A percentile compares a stretch with the other conserved stretches of the same genome.
phyloP scores from a whole-genome alignment of 2,888 invertebrate species.

The Caenorhabditis sp. region DNA sequence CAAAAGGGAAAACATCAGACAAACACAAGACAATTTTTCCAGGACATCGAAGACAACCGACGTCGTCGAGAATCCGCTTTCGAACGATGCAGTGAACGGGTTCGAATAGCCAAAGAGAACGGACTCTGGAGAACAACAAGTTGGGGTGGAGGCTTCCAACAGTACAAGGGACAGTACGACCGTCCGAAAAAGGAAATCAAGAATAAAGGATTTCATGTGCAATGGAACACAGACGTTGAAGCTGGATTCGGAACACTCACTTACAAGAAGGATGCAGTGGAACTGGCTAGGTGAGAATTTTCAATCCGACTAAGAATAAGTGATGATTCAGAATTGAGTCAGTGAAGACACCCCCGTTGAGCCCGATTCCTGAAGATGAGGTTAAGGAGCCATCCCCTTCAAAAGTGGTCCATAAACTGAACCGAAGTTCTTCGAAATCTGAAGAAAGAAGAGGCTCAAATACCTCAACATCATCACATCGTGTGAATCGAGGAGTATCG shows the following conservation, averaged over 20 bases:
- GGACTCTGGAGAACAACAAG: conserved; percentile 81
- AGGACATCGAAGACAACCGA: conserved; percentile 76
- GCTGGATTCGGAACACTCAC: conserved; percentile 27
- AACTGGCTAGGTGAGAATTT: conserved; percentile 42
- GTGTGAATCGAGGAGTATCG: conserved; percentile 47
- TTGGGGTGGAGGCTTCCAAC: conserved; percentile 81
- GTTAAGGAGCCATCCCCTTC: conserved; percentile 43
- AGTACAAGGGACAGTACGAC: conserved; percentile 81
- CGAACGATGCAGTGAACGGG: conserved; percentile 78
- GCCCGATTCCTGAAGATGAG: conserved; percentile 62
- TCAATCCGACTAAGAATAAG: not conserved
- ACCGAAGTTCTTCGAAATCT: conserved; percentile 37
- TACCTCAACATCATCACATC: conserved; percentile 34
- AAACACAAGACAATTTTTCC: conserved; percentile 26
- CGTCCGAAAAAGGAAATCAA: conserved; percentile 72
- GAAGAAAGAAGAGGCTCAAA: conserved; percentile 63
- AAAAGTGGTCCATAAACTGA: conserved; percentile 25
- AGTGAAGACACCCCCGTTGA: conserved; percentile 54
- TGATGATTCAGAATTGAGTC: conserved; percentile 39
- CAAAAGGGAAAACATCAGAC: not conserved
- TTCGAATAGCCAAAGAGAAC: conserved; percentile 81
- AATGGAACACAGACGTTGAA: conserved; percentile 77
- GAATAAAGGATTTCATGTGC: conserved; percentile 76
- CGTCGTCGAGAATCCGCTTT: conserved; percentile 76
- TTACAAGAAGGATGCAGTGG: conserved; percentile 28